Evolutionary conservation across 2,113 vertebrate genomes (phyloP).

Genomic region (Aspiorhynchus laticeps): DNA sequence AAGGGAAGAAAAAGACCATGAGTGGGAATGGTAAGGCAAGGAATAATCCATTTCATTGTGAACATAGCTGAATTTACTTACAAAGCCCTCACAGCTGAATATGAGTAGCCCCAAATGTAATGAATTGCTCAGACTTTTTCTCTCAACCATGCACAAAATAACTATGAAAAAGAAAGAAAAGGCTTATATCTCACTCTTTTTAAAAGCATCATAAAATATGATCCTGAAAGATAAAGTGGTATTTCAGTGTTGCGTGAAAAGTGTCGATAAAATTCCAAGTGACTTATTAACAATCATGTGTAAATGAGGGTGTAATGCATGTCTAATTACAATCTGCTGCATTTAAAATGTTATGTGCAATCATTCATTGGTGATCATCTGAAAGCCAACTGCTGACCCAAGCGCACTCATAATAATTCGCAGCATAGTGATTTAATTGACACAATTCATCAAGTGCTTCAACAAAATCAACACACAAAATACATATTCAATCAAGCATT

Average conservation of each 20-base stretch:
- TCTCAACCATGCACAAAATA: neutral
- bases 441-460: conserved; percentile 17
- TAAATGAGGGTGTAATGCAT: conserved; percentile 19
- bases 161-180: neutral
- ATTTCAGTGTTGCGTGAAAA: neutral
- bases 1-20: conserved; percentile 48
- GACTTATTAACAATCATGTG: neutral
- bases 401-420: neutral
- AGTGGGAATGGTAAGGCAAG: conserved; percentile 30
- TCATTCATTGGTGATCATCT: conserved; percentile 9
- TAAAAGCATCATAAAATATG: neutral
- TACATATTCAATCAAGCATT: conserved; percentile 25
- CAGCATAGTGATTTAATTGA: conserved; percentile 15
- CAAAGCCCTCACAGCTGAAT: conserved; percentile 40
- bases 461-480: conserved; percentile 19
- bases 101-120: conserved; percentile 47
- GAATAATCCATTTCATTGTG: conserved; percentile 53
- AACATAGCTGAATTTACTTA: conserved; percentile 58
- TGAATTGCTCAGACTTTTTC: conserved; percentile 32
- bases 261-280: neutral
- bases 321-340: neutral
- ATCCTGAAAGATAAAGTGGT: neutral
- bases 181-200: neutral
- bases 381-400: conserved; percentile 22
- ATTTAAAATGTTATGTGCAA: conserved; percentile 8